A percentile compares a stretch with the other conserved stretches of the same genome.
Conservation (phyloP, 2,888 invertebrate species). For the Leucoptera coffeella region DNA sequence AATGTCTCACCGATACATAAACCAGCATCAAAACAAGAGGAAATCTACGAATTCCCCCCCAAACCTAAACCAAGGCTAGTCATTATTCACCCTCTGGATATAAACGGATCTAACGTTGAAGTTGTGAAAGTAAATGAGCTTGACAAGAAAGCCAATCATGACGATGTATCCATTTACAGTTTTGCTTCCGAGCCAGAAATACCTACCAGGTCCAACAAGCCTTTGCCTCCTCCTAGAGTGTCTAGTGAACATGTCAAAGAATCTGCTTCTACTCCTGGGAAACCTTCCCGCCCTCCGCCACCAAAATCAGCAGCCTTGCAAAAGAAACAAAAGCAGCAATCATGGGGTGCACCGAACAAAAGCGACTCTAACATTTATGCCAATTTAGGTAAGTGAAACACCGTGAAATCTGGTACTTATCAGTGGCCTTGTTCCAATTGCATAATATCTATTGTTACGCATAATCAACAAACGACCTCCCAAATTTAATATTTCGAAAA, state of each 20-base stretch:
- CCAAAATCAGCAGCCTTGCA: conserved; percentile 62
- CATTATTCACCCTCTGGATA: conserved; percentile 82
- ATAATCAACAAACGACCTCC: too few species aligned
- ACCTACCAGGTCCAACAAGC: conserved; percentile 48
- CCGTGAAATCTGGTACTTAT: too few species aligned
- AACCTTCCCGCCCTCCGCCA: conserved; percentile 67
- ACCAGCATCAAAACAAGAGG: conserved; percentile 44
- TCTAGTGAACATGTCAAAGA: conserved; percentile 39
- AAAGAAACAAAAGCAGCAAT: conserved; percentile 53
- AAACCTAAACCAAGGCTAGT: conserved; percentile 71
- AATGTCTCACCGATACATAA: conserved; percentile 33
- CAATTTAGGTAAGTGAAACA: conserved; percentile 68
- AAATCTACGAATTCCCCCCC: conserved; percentile 49
- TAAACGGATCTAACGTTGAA: conserved; percentile 76
- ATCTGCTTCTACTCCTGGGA: conserved; percentile 44
- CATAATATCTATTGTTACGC: too few species aligned
- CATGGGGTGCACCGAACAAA: conserved; percentile 31
- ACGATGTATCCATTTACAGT: conserved; percentile 46
- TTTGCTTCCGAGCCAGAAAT: conserved; percentile 29
- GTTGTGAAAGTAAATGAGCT: conserved; percentile 57
- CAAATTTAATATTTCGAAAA: too few species aligned
- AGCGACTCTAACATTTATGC: conserved; percentile 67
- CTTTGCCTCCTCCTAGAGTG: conserved; percentile 73
- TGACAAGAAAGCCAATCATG: conserved; percentile 32
- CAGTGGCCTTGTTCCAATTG: not conserved